Base-by-base conservation (phyloP, 1,140 invertebrate species). In the Drosophila cardini region DNA sequence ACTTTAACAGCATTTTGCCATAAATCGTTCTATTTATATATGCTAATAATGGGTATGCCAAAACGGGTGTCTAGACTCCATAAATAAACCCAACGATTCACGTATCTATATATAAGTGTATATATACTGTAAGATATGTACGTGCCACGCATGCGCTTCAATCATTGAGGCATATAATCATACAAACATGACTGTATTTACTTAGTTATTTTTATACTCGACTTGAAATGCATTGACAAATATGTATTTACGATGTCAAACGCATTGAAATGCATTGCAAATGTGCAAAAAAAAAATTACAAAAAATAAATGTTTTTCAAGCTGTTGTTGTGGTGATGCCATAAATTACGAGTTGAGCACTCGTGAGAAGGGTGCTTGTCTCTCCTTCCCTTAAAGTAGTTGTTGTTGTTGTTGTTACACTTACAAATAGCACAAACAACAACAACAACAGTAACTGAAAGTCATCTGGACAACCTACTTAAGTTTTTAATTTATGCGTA, bases 241-340 rank as follows among this genome's bases (percentile, higher is more conserved):
- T 84, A 86, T 84, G 83, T 89, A 87, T 87, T 87, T 84, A 87
- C 83, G 83, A 86, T 86, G 83, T 86, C 83, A 87, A 71, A 71
- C 78, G 83, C 83, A 79, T 73, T 76, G 78, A 72, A 84, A 80
- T 80, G 80, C 80, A 84, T 56, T 83, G 80, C 62, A 34, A 83
- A 34, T 53, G 75, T 77, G 64, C 74, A 75, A 82, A 81, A 78
- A n/a, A n/a, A n/a, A n/a, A n/a, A n/a, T n/a, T n/a, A n/a, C n/a
- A n/a, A n/a, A n/a, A 76, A 72, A 56, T 26, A 26, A 26, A 26
- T 26, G 21, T 26, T 60, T 69, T 50, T 62, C 56, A 43, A 77
- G 56, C 57, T 71, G 15, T 48, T 63, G 68, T 21, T 71, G 67
- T 71, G 15, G 55, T 63, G 68, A 32, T 71, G 67, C 78, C 83